Evolutionary conservation across 2,113 vertebrate genomes (phyloP).

Genomic region (Leptobrachium leishanense): DNA sequence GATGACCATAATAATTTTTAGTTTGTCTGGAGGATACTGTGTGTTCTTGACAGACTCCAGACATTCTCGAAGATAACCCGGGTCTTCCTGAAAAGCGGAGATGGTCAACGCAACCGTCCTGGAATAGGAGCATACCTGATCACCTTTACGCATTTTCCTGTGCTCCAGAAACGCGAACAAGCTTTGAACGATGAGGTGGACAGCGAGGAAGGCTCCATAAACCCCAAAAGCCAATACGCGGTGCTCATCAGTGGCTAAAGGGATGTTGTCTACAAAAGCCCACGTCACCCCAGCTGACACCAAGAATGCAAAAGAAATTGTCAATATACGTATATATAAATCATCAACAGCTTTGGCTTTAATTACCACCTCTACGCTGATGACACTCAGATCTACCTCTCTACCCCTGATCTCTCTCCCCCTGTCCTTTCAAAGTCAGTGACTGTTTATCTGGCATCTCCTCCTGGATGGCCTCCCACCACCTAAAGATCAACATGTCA

Average conservation of each 20-base stretch:
- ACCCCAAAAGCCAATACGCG: conserved; percentile 84
- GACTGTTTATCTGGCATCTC: too few species aligned
- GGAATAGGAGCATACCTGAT: conserved; percentile 60
- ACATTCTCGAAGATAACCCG: conserved; percentile 79
- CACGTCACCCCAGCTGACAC: conserved; percentile 75
- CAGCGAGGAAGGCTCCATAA: conserved; percentile 78
- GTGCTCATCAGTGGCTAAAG: conserved; percentile 66
- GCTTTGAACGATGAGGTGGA: conserved; percentile 82
- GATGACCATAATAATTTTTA: conserved; percentile 84
- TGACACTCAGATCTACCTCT: too few species aligned
- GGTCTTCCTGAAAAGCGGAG: conserved; percentile 86
- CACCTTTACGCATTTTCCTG: conserved; percentile 56
- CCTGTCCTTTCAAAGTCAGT: too few species aligned
- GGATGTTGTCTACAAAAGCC: conserved; percentile 77
- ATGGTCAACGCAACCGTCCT: conserved; percentile 84
- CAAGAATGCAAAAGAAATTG: conserved; percentile 75
- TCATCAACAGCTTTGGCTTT: too few species aligned
- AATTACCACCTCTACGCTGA: too few species aligned
- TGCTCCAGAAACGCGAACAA: conserved; percentile 84
- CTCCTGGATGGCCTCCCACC: too few species aligned
- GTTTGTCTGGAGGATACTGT: conserved; percentile 73
- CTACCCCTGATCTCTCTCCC: too few species aligned
- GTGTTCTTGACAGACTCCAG: conserved; percentile 74
- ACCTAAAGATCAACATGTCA: too few species aligned
- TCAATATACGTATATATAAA: conserved; percentile 67